Evolutionary conservation across 2,888 invertebrate species (phyloP), one percentile per base, ranked within the genome.

Genomic region (Endomychus coccineus): DNA sequence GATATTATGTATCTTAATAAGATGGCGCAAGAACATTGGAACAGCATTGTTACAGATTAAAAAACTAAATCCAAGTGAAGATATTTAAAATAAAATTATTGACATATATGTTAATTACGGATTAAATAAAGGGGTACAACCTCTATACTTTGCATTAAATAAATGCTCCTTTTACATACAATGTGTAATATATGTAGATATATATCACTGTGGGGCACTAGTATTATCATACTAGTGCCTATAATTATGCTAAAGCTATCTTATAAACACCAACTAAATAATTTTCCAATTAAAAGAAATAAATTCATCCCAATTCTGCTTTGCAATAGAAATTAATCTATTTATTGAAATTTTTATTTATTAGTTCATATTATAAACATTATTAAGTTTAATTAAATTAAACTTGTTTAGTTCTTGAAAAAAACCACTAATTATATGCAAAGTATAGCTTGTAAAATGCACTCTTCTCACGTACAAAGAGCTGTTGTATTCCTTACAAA

Each of bases 81-180:
- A 40, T 31, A 34, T 28, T 24, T 10, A 29, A 34, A 40, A 33
- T 34, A 34, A 17, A 27, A 31, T 31, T 62, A 66, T 64, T 66
- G 66, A 66, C 61, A 66, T 64, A 64, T 64, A 65, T 66, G 64
- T 64, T 66, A 65, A 66, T 63, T 61, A 61, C 45, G 40, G 45
- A 45, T 44, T 39, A 47, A 51, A 51, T 53, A 44, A 51, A 51
- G 56, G 57, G 60, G 64, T 80, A 82, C 81, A 82, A 83, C 82
- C 78, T 83, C 83, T 83, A 83, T 83, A 84, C 84, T 84, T 84
- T 84, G 84, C 84, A 84, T 80, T 78, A 83, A 84, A 84, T 77
- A 83, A 83, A 84, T 83, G 83, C 80, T 60, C 60, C 78, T 78
- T 79, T 82, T 82, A 80, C 80, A 78, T 67, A 67, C 25, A 28